These are phyloP conservation scores for Lordiphosa andalusiaca DNA, from an alignment of 2,888 invertebrate genomes.

Conservation along the genomic window DNA sequence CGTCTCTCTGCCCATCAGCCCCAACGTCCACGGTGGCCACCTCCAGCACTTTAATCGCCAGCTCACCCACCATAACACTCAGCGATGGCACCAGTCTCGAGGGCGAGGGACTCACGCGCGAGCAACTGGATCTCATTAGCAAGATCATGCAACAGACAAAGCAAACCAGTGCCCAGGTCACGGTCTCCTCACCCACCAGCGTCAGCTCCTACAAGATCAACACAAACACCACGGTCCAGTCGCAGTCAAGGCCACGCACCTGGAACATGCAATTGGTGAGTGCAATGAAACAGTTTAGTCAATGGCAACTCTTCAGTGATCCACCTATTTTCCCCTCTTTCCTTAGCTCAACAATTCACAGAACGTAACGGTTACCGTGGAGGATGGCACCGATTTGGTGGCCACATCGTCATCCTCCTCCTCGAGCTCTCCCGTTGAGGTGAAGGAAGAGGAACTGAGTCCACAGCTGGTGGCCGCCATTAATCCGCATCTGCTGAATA, in stretches of 20 bases:
- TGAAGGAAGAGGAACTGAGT: slow-evolving; percentile 61
- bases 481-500: slow-evolving; percentile 78
- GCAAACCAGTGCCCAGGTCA: slow-evolving; percentile 82
- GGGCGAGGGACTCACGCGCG: slow-evolving; percentile 86
- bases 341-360: slow-evolving; percentile 69
- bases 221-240: slow-evolving; percentile 50
- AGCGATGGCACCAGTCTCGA: slow-evolving; percentile 79
- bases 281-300: neutral
- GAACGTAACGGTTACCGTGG: slow-evolving; percentile 76
- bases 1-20: slow-evolving; percentile 24
- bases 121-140: slow-evolving; percentile 88
- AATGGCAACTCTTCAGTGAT: neutral
- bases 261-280: slow-evolving; percentile 83
- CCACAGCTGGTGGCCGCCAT: slow-evolving; percentile 74
- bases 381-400: slow-evolving; percentile 66
- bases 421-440: slow-evolving; percentile 57
- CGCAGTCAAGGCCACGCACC: slow-evolving; percentile 80
- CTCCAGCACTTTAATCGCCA: slow-evolving; percentile 23
- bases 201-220: slow-evolving; percentile 77
- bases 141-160: slow-evolving; percentile 89
- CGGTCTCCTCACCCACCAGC: slow-evolving; percentile 78
- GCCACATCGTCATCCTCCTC: slow-evolving; percentile 45
- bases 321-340: too few relatives aligned
- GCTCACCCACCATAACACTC: slow-evolving; percentile 73
- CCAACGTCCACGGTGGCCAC: slow-evolving; percentile 12